Percentiles rank a stretch among this genome's conserved stretches.
Evolutionary conservation across 2,888 invertebrate species (phyloP).

Genomic region (Tenodera sinensis): DNA sequence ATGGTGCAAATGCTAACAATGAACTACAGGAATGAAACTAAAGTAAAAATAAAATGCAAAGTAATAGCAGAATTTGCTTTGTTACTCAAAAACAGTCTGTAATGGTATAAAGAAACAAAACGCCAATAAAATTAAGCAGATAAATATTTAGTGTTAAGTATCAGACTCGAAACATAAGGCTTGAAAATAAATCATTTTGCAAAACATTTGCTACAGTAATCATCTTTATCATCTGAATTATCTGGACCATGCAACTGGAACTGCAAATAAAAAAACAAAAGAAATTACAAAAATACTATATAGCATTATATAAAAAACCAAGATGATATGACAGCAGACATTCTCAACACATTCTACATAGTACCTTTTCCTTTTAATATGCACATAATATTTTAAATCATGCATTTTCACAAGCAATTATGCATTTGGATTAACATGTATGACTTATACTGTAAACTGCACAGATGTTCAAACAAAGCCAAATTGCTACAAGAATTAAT

Average conservation of each 20-base stretch:
- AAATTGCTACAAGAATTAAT: no score
- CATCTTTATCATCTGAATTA: conserved; percentile 24
- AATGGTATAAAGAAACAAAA: not conserved
- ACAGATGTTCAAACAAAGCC: no score
- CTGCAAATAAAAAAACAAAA: conserved; percentile 33
- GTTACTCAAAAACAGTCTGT: not conserved
- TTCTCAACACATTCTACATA: not conserved
- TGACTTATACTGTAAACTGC: not conserved
- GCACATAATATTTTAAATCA: not conserved
- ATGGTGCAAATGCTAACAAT: no score
- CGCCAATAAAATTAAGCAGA: not conserved
- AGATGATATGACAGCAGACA: not conserved
- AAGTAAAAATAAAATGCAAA: not conserved
- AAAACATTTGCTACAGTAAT: not conserved
- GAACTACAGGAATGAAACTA: not conserved
- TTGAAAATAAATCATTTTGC: not conserved
- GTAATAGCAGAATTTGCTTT: not conserved
- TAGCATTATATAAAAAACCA: not conserved
- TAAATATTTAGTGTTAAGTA: not conserved
- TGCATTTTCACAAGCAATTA: not conserved
- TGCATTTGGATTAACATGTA: not conserved
- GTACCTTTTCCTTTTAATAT: no score
- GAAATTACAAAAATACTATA: not conserved
- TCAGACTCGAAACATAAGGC: not conserved
- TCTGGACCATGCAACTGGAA: conserved; percentile 35